phyloP scores from a whole-genome alignment of 2,888 invertebrate species.

The Agrotis exclamationis region DNA sequence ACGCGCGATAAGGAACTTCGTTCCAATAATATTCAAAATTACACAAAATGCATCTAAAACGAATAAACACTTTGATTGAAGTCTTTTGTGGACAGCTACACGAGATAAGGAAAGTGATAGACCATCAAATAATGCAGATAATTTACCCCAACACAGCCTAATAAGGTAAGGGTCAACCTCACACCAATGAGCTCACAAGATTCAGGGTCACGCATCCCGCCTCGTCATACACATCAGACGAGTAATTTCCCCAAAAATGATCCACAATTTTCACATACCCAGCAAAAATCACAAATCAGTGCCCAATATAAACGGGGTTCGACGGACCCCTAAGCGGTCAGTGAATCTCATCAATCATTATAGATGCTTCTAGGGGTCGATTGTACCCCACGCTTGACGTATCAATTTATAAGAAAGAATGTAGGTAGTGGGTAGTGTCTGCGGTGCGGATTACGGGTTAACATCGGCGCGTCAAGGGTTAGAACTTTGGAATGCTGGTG shows the following conservation, averaged over 20 bases:
- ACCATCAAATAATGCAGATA: neutral
- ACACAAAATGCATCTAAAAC: neutral
- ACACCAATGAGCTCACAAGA: conserved; percentile 12
- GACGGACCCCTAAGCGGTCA: conserved; percentile 74
- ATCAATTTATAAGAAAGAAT: conserved; percentile 90
- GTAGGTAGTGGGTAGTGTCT: conserved; percentile 84
- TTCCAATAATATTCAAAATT: too few species aligned
- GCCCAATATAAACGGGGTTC: conserved; percentile 65
- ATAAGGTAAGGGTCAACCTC: conserved; percentile 38
- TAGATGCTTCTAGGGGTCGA: conserved; percentile 83
- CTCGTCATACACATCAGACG: conserved; percentile 42
- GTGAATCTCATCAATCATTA: conserved; percentile 87
- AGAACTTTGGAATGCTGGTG: conserved; percentile 26
- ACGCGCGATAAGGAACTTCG: too few species aligned
- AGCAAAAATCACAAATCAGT: conserved; percentile 62
- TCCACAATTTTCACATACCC: conserved; percentile 49
- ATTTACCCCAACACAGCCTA: conserved; percentile 30
- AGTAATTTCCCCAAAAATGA: conserved; percentile 50
- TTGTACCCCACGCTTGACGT: conserved; percentile 83
- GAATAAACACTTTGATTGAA: neutral
- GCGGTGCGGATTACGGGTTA: conserved; percentile 76
- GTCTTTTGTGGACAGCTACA: neutral
- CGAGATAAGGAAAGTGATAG: neutral
- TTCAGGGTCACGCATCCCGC: conserved; percentile 39
- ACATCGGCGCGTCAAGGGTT: conserved; percentile 37